Conservation (phyloP, 2,113 vertebrate genomes). For the Chitala chitala region DNA sequence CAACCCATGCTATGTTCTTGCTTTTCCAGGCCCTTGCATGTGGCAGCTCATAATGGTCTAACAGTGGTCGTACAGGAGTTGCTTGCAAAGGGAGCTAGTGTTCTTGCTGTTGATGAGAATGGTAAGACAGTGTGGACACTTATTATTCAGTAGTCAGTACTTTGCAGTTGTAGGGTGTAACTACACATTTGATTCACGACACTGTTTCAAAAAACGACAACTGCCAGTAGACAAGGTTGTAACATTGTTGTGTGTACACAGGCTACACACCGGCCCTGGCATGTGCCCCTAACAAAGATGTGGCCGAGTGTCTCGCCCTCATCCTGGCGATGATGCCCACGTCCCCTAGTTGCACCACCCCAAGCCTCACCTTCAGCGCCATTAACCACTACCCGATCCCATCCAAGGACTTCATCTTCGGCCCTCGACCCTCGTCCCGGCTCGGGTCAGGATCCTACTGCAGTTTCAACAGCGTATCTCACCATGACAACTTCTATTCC, state of each 20-base stretch:
- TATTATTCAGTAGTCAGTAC: too few species aligned
- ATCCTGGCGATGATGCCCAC: constrained; percentile 98
- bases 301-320: constrained; percentile 94
- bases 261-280: constrained; percentile 97
- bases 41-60: constrained; percentile 93
- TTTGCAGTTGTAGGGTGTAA: too few species aligned
- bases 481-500: constrained; percentile 78
- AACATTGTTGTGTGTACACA: constrained; percentile 38
- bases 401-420: constrained; percentile 90
- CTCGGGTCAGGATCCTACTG: constrained; percentile 83
- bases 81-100: constrained; percentile 92
- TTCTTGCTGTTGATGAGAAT: constrained; percentile 96
- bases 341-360: constrained; percentile 75
- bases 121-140: constrained; percentile 73
- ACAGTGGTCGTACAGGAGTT: constrained; percentile 96
- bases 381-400: constrained; percentile 92
- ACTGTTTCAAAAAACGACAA: not conserved
- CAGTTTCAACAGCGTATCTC: constrained; percentile 89
- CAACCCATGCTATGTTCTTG: constrained; percentile 19
- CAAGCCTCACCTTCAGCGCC: constrained; percentile 82
- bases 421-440: constrained; percentile 80
- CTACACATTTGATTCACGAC: not conserved
- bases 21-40: constrained; percentile 81
- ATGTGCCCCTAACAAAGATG: constrained; percentile 95
- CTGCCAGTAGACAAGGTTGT: not conserved